phyloP scores from a whole-genome alignment of 1,140 invertebrate genomes.

The Zaprionus gabonicus region DNA sequence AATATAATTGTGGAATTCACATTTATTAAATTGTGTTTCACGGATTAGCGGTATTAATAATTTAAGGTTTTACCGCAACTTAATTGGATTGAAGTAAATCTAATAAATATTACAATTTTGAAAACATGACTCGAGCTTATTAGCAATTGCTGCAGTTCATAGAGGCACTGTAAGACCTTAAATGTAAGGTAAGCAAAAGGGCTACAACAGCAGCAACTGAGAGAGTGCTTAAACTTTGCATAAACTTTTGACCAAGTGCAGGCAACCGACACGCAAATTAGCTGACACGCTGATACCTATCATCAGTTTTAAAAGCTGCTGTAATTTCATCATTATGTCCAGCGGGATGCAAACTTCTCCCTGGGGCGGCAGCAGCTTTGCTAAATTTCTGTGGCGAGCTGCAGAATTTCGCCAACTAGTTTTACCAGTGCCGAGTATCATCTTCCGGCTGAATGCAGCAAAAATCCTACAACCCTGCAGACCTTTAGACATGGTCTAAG shows the following conservation, averaged over 20 bases:
- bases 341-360: slow-evolving; percentile 18
- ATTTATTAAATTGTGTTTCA: background rate
- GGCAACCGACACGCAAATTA: slow-evolving; percentile 38
- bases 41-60: background rate
- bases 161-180: background rate
- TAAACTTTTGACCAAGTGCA: slow-evolving; percentile 27
- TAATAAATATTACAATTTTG: background rate
- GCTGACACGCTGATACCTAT: slow-evolving; percentile 31
- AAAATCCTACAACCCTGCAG: background rate
- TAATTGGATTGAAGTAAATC: background rate
- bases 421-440: slow-evolving; percentile 22
- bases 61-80: background rate
- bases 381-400: slow-evolving; percentile 23
- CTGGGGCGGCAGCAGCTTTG: slow-evolving; percentile 22
- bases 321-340: slow-evolving; percentile 53
- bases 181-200: background rate
- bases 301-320: slow-evolving; percentile 35
- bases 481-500: slow-evolving; percentile 31
- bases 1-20: background rate
- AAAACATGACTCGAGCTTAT: background rate
- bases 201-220: background rate
- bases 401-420: slow-evolving; percentile 31
- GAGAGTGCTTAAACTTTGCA: slow-evolving; percentile 20
- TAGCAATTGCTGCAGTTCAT: background rate
- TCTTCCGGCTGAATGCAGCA: slow-evolving; percentile 27